Evolutionary conservation across 2,113 vertebrate species (phyloP).

Genomic region (Fregata magnificens): DNA sequence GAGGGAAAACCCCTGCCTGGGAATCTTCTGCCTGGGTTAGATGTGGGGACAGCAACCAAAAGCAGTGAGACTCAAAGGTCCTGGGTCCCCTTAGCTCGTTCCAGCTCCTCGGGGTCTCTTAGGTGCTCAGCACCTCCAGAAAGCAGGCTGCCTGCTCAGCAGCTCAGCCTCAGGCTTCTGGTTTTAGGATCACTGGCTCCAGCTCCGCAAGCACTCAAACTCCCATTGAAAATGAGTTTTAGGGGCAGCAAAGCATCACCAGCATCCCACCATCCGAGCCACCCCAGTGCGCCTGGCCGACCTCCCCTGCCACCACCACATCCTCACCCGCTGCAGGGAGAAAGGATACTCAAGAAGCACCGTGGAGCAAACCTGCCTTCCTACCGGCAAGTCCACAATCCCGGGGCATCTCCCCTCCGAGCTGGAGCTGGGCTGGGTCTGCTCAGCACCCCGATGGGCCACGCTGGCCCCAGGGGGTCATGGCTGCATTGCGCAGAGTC

Average conservation of each 20-base stretch:
- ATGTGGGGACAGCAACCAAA: not conserved
- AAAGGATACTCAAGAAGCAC: not conserved
- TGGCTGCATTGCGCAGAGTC: not conserved
- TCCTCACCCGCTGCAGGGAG: not conserved
- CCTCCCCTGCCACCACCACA: not conserved
- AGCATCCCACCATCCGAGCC: not conserved
- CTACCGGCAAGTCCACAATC: not conserved
- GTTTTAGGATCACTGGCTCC: not conserved
- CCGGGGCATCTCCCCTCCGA: not conserved
- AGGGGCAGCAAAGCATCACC: not conserved
- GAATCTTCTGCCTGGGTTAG: not conserved
- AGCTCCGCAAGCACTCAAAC: not conserved
- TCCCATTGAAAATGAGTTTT: not conserved
- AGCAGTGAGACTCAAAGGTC: not conserved
- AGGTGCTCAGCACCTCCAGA: not conserved
- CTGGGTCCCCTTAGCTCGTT: not conserved
- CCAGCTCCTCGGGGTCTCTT: not conserved
- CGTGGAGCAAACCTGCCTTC: not conserved
- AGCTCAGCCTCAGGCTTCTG: not conserved
- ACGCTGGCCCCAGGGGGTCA: not conserved
- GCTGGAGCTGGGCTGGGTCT: not conserved
- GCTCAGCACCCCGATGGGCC: not conserved
- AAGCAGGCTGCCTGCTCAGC: not conserved
- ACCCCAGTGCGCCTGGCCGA: fast-evolving
- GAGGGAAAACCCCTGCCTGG: not conserved